Conservation (phyloP, 2,888 invertebrate genomes). For the Phoenoteleia sp. region DNA sequence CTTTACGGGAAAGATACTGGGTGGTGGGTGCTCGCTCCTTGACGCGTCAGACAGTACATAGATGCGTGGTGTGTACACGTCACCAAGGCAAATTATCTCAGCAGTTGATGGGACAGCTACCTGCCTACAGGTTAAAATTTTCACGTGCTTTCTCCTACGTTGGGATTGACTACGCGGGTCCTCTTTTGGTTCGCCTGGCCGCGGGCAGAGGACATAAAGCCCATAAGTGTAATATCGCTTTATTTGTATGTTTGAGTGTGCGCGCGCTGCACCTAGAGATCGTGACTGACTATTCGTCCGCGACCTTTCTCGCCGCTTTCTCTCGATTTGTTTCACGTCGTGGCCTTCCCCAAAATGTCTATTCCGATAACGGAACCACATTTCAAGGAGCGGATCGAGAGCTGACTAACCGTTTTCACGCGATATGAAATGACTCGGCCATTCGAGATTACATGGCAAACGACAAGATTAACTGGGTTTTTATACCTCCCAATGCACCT, state of each 20-base stretch:
- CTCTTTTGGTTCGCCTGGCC: conserved; percentile 12
- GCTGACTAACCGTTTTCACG: too few species aligned
- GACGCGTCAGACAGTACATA: not conserved
- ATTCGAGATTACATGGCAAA: too few species aligned
- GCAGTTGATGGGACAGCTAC: conserved; percentile 74
- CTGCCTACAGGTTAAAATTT: conserved; percentile 73
- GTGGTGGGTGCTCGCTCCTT: conserved; percentile 20
- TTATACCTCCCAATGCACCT: too few species aligned
- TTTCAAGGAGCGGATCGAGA: too few species aligned
- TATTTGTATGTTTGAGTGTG: not conserved
- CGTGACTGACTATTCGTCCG: not conserved
- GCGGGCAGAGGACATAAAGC: conserved; percentile 27
- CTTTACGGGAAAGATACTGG: conserved; percentile 47
- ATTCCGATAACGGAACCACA: not conserved
- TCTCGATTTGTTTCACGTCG: not conserved
- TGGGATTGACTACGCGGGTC: conserved; percentile 55
- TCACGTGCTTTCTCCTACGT: conserved; percentile 10
- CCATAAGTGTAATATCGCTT: not conserved
- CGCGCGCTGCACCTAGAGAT: not conserved
- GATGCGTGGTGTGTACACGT: conserved; percentile 6
- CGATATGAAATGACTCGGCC: too few species aligned
- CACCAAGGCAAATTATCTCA: not conserved
- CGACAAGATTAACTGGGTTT: too few species aligned
- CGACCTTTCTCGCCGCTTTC: not conserved
- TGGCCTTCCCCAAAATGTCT: not conserved